These are phyloP conservation scores for Temnothorax longispinosus DNA, from an alignment of 1,140 invertebrate genomes.

Conservation along the genomic window DNA sequence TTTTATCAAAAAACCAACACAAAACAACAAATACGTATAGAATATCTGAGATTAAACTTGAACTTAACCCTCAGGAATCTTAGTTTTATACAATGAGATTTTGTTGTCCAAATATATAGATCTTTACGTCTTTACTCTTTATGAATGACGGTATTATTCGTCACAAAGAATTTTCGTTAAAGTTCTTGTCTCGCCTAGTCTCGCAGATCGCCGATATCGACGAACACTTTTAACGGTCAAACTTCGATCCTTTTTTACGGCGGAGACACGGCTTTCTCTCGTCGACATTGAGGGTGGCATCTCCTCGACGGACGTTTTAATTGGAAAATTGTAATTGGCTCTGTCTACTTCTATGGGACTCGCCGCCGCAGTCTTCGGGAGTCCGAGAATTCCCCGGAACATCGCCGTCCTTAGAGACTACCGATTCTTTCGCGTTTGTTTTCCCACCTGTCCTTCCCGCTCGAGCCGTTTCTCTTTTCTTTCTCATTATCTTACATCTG, in stretches of 20 bases:
- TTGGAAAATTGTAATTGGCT: slow-evolving; percentile 79
- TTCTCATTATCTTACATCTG: slow-evolving; percentile 32
- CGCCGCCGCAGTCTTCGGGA: slow-evolving; percentile 40
- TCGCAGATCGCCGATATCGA: background rate
- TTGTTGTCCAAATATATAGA: background rate
- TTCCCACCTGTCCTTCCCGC: slow-evolving; percentile 20
- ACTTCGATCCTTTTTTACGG: slow-evolving; percentile 54
- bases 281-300: slow-evolving; percentile 49
- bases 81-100: background rate
- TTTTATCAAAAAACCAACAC: background rate
- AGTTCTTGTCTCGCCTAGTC: background rate
- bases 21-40: background rate
- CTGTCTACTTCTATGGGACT: slow-evolving; percentile 62
- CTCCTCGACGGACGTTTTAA: slow-evolving; percentile 74
- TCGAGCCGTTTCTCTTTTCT: background rate
- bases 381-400: slow-evolving; percentile 61
- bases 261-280: slow-evolving; percentile 44
- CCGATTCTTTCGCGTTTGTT: slow-evolving; percentile 34
- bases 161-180: slow-evolving; percentile 37
- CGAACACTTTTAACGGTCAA: slow-evolving; percentile 28
- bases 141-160: slow-evolving; percentile 1
- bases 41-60: background rate
- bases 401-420: slow-evolving; percentile 50
- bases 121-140: background rate
- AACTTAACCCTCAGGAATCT: background rate